Base-by-base conservation (phyloP, 2,113 vertebrate genomes). In the Callopanchax toddi region DNA sequence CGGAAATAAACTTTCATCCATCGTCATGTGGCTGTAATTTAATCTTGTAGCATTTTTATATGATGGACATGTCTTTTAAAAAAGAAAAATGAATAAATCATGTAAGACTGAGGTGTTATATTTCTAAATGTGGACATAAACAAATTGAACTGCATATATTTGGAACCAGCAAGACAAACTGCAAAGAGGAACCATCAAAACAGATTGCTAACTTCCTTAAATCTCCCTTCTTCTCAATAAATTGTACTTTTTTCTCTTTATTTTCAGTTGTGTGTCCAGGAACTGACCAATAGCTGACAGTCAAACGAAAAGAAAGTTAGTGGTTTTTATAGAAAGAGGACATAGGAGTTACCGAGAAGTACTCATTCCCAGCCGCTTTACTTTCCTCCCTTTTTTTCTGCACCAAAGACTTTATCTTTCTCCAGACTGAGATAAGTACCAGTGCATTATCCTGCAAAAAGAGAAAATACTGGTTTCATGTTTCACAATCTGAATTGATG, bases 161-260 rank as follows among this genome's bases (percentile, higher is more conserved):
- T 11, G 40, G 32, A 48, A 52, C 17, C 43, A 49, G 62, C 42
- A 62, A 45, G 50, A 68, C n/a, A n/a, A n/a, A n/a, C 45, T 82
- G 69, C 56, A 36, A 85, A 82, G 74, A 83, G 83, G 74, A 89
- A 88, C 60, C 22, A 40, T 60, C 9, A 26, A 72, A 85, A 79
- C 64, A 89, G 46, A 77, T 42, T 70, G 37, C 62, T 22, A 58
- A 74, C 79, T 87, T 88, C 88, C 66, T 39, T 32, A 63, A 82
- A 80, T 61, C 53, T 3, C 16, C 13, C 29, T 50, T 3, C 25
- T 62, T 60, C 53, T 46, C 23, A 44, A 15, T 42, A 20, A 60
- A 57, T 57, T 46, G 43, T 64, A 51, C 44, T 67, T 67, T 67
- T 56, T 82, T 32, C 9, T 43, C 60, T 60, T 34, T 69, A 39